Evolutionary conservation across 92 coral and sea anemone genomes (phyloP), one percentile per base, ranked within the genome.

Genomic region (Zoanthus solanderi): DNA sequence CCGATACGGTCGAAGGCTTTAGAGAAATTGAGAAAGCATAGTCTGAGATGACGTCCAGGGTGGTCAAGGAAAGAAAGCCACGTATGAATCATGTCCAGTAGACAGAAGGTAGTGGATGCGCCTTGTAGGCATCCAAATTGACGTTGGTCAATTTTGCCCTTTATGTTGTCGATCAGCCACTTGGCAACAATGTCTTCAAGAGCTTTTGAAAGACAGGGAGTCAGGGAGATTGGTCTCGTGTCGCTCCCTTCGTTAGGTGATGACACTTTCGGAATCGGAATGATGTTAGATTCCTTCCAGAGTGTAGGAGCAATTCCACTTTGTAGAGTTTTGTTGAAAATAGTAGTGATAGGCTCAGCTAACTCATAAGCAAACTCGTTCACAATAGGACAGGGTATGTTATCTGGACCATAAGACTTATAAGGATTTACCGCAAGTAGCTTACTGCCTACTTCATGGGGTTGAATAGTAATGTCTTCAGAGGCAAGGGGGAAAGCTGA

Each of bases 391-490:
- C 67, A 60, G 31, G 92, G 89, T 29, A 87, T 72, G 52, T 83
- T 92, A 71, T 89, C 92, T n/a, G 83, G 90, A 14, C 90, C 88
- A 17, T 37, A 73, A 31, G 88, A 88, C 14, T 90, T 90, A 45
- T 17, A 63, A 53, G 90, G 83, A 18, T 86, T 44, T 3, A 79
- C 12, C 5, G 88, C 90, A 17, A 72, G 90, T 2, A 90, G 90
- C 44, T 90, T 79, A 18, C 30, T 71, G 34, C 90, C 87, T 50
- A 90, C 90, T 45, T 87, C 77, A 45, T 90, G 83, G 67, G 88
- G 37, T 60, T 80, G 88, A 8, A 87, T 53, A 52, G 87, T 73
- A n/a, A 80, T 42, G 66, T 29, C 45, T 12, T 88, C 80, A 34
- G 18, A n/a, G 15, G 84, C 16, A 28, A 83, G 93, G 58, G 83